Percentiles rank a stretch among this genome's conserved stretches.
Conservation (phyloP, 2,888 invertebrate genomes). For the Pollenia amentaria region DNA sequence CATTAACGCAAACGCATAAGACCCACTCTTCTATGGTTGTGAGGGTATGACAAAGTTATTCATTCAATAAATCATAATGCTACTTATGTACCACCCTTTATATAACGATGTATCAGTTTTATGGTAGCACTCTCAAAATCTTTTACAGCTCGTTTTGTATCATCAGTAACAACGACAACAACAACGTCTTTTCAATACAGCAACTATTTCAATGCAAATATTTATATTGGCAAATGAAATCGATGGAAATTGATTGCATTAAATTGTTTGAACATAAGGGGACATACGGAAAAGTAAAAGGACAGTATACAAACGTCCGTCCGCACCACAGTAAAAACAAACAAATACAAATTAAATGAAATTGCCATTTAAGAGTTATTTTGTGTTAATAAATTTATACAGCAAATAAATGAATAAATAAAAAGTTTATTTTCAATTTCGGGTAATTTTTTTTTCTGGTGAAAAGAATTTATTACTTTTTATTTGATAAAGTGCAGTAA, state of each 20-base stretch:
- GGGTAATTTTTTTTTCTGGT: background rate
- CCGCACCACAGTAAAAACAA: background rate
- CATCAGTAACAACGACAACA: background rate
- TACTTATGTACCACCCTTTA: too few relatives aligned
- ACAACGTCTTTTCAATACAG: background rate
- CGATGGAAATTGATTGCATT: slow-evolving; percentile 66
- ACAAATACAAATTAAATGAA: slow-evolving; percentile 22
- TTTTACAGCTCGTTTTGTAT: background rate
- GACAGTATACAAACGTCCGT: background rate
- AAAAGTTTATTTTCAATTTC: background rate
- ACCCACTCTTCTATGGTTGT: too few relatives aligned
- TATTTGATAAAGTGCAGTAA: too few relatives aligned
- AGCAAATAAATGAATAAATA: slow-evolving; percentile 20
- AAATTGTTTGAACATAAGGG: slow-evolving; percentile 18
- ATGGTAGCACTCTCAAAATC: background rate
- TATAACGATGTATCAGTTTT: background rate
- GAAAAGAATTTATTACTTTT: background rate
- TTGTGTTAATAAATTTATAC: slow-evolving; percentile 44
- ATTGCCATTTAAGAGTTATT: slow-evolving; percentile 52
- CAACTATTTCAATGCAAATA: slow-evolving; percentile 60
- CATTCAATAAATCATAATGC: too few relatives aligned
- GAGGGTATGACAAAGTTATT: too few relatives aligned
- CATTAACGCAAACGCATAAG: too few relatives aligned
- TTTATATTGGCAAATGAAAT: slow-evolving; percentile 64
- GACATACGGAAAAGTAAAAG: slow-evolving; percentile 5